A percentile compares a stretch with the other conserved stretches of the same genome.
These are phyloP conservation scores for Odontocolon sp. DNA, from an alignment of 2,888 invertebrate genomes.

Conservation along the genomic window DNA sequence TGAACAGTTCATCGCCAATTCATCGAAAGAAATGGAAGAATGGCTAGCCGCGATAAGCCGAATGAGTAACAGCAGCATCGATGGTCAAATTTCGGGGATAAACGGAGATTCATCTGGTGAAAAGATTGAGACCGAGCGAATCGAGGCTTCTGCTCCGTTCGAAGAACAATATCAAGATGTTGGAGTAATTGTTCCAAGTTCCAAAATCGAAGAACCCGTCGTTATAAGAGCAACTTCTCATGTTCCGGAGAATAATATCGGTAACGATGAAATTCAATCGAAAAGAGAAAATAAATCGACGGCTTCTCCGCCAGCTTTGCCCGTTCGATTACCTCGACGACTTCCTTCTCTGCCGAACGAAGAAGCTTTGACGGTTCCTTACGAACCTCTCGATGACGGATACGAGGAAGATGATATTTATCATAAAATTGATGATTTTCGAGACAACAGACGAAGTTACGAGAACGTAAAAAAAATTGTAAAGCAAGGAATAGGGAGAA, in stretches of 20 bases:
- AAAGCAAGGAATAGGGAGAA: conserved; percentile 11
- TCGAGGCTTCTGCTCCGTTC: conserved; percentile 20
- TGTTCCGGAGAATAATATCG: background rate
- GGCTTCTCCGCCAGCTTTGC: conserved; percentile 66
- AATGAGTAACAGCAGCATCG: conserved; percentile 46
- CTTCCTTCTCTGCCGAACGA: conserved; percentile 70
- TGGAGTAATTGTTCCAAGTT: conserved; percentile 29
- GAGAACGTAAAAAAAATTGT: conserved; percentile 64
- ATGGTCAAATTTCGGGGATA: conserved; percentile 18
- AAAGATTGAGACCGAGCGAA: conserved; percentile 21
- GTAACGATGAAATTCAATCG: background rate
- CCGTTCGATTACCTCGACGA: conserved; percentile 68
- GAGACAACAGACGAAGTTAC: conserved; percentile 57
- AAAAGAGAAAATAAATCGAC: background rate
- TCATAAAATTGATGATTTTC: conserved; percentile 75
- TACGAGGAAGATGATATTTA: conserved; percentile 77
- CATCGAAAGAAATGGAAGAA: conserved; percentile 76
- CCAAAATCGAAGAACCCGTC: background rate
- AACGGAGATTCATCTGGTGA: conserved; percentile 5
- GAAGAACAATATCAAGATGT: conserved; percentile 67
- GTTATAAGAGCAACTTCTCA: background rate
- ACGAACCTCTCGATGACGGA: conserved; percentile 63
- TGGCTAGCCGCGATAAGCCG: conserved; percentile 74
- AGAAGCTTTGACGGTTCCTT: background rate
- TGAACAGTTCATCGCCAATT: conserved; percentile 72